Evolutionary conservation across 2,113 vertebrate genomes (phyloP).

Genomic region (Aptenodytes forsteri): DNA sequence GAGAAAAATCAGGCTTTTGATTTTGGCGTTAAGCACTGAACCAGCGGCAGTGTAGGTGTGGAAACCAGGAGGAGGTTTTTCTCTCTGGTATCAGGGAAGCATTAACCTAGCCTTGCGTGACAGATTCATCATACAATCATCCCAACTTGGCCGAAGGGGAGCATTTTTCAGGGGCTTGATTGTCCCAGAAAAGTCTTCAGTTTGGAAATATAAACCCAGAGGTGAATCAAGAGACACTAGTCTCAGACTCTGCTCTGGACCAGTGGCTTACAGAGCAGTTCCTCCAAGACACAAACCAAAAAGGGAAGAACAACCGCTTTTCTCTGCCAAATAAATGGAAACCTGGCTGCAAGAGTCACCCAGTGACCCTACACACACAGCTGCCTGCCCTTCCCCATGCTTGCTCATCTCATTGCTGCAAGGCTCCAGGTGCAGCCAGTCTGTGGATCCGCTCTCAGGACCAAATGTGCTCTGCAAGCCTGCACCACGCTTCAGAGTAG

Average conservation of each 20-base stretch:
- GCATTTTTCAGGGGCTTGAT: not conserved
- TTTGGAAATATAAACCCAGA: not conserved
- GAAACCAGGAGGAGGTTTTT: not conserved
- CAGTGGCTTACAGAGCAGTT: not conserved
- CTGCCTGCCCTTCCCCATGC: not conserved
- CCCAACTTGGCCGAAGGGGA: not conserved
- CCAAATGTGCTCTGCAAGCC: not conserved
- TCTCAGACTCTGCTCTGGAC: not conserved
- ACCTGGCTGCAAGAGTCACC: not conserved
- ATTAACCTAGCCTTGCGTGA: not conserved
- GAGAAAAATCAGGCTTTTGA: not conserved
- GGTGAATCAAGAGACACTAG: not conserved
- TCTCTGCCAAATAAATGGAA: not conserved
- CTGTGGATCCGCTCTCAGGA: not conserved
- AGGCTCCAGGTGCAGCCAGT: not conserved
- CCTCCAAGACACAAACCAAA: not conserved
- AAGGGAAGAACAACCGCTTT: not conserved
- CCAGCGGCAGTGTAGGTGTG: not conserved
- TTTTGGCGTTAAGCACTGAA: not conserved
- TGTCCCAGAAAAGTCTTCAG: not conserved
- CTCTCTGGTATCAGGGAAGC: not conserved
- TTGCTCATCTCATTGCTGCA: not conserved
- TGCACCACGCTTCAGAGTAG: not conserved
- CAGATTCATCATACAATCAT: not conserved
- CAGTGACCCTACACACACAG: fast-evolving